Evolutionary conservation across 2,797 vertebrate species (phyloP).

Genomic region (Pseudochromis fuscus): DNA sequence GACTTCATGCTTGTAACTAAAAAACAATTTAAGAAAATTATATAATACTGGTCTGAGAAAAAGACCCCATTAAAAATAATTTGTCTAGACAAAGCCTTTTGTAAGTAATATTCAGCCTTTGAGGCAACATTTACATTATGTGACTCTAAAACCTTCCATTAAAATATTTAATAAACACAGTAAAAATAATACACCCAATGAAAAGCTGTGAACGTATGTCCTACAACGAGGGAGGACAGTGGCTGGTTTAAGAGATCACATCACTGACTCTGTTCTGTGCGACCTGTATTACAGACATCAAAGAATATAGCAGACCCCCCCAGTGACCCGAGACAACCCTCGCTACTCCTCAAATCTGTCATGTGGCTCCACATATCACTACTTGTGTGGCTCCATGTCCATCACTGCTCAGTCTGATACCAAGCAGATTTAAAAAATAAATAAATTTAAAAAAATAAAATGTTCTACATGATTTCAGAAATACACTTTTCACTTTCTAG

Average conservation of each 20-base stretch:
- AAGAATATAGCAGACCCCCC: background rate
- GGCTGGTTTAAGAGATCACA: too few relatives aligned
- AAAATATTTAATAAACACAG: background rate
- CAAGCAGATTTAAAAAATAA: background rate
- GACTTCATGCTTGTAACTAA: constrained; percentile 12
- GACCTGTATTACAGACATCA: background rate
- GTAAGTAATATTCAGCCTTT: too few relatives aligned
- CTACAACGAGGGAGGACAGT: too few relatives aligned
- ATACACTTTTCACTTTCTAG: too few relatives aligned
- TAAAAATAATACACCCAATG: background rate
- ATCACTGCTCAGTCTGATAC: background rate
- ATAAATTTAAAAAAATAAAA: too few relatives aligned
- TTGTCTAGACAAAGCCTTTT: too few relatives aligned
- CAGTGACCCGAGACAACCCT: constrained; percentile 21
- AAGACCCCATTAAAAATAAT: background rate
- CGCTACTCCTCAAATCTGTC: constrained; percentile 6
- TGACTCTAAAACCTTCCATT: background rate
- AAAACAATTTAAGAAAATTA: constrained; percentile 10
- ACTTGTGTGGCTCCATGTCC: background rate
- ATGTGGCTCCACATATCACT: constrained; percentile 3
- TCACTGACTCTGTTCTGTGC: fast-evolving
- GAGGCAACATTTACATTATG: too few relatives aligned
- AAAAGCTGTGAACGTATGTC: too few relatives aligned
- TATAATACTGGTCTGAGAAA: constrained; percentile 1
- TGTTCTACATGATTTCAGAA: too few relatives aligned